Base-by-base conservation (phyloP, 2,888 invertebrate species). In the Oscheius sp. region DNA sequence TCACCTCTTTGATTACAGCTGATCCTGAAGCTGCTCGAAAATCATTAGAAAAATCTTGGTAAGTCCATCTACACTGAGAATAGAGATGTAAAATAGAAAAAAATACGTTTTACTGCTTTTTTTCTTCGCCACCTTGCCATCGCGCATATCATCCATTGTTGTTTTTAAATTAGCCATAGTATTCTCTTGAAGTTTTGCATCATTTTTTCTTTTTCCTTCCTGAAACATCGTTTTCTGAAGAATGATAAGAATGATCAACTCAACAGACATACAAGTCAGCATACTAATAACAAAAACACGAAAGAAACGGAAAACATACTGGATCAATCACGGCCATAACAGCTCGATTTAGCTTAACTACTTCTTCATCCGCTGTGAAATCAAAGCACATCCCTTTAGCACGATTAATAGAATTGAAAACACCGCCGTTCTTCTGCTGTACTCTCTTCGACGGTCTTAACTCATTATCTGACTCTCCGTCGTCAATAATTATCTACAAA, bases 291-390 rank as follows among this genome's bases (percentile, higher is more conserved):
- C n/a, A n/a, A 38, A 38, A 38, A 12, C n/a, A n/a, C n/a, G n/a
- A n/a, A 14, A 36, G 12, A 6, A 41, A 41, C 4, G 6, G 41
- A 9, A 14, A 9, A 30, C 59, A 20, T 47, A 67, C 67, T 17
- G 67, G 67, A 57, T 67, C 67, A 9, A 67, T 38, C n/a, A 67
- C 50, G n/a, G 33, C 24, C 57, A 49, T 59, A 26, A 59, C 59
- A 24, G 59, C 49, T 20, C 47, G 44, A 32, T 49, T 57, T 20
- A 67, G n/a, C 17, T 4, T 30, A 24, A 22, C 14, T 32, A 67
- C 47, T 8, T 59, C 38, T 9, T 45, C 45, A 28, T 67, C 67
- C 9, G 45, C 24, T 6, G 49, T 67, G 59, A 67, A 67, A 26
- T 59, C 47, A 26, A 59, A 67, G 20, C 32, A 17, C 9, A 41